A percentile compares a stretch with the other conserved stretches of the same genome.
Evolutionary conservation across 2,888 invertebrate genomes (phyloP).

Genomic region (Ormyrus pomaceus): DNA sequence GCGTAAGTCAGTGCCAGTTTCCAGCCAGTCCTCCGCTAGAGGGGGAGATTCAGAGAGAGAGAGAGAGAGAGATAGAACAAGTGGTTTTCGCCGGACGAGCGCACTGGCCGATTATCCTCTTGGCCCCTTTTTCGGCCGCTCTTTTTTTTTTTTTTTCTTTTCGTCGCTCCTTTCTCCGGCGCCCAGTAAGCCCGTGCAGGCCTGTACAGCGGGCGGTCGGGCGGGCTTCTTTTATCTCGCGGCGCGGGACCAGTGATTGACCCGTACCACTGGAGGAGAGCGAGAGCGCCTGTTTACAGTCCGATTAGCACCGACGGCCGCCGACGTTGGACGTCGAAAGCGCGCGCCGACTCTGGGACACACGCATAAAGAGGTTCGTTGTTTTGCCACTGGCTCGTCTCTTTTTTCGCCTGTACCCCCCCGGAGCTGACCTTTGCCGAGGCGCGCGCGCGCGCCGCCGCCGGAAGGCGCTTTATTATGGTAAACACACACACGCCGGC

Average conservation of each 20-base stretch:
- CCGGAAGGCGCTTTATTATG: not conserved
- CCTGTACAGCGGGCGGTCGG: not conserved
- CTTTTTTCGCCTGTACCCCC: not conserved
- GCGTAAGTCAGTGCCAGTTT: too few species aligned
- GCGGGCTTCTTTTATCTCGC: not conserved
- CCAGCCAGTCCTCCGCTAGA: too few species aligned
- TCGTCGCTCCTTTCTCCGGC: not conserved
- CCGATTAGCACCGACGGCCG: constrained; percentile 2
- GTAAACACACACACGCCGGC: not conserved
- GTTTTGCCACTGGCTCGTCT: not conserved
- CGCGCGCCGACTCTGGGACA: too few species aligned
- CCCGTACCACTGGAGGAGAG: constrained; percentile 1
- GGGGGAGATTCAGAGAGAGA: not conserved
- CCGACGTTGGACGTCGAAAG: too few species aligned
- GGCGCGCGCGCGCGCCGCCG: not conserved
- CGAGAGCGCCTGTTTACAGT: constrained; percentile 11
- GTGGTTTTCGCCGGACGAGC: constrained; percentile 43
- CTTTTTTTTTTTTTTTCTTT: not conserved
- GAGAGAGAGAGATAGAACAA: constrained; percentile 30
- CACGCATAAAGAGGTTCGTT: too few species aligned
- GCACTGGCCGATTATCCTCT: not conserved
- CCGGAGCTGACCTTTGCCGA: not conserved
- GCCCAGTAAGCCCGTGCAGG: not conserved
- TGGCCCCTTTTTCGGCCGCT: not conserved
- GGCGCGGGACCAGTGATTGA: constrained; percentile 17